Evolutionary conservation across 2,113 vertebrate species (phyloP), one percentile per base, ranked within the genome.

Genomic region (Lophius piscatorius): DNA sequence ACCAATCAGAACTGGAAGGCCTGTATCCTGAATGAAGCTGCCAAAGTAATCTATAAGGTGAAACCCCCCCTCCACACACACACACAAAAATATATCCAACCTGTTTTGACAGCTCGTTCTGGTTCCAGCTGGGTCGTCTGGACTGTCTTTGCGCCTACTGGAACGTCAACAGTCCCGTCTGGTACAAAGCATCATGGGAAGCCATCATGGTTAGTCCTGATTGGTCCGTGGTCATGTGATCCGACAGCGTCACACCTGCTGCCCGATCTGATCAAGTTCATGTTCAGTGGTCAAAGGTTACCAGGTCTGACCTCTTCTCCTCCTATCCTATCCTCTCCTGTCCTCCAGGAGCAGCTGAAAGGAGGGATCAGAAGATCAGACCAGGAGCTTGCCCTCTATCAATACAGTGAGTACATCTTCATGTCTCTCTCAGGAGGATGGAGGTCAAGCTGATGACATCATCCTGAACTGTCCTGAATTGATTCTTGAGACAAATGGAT

Each of bases 41-140:
- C 93, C 20, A 98, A 96, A 90, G 93, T 96, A 80, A 96, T 97
- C 89, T 95, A 97, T 69, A 99, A 99, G 95, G 97, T 98, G 92
- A 82, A 10, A 31, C 29, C 9, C 29, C 11, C 2, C 11, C 9
- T 28, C 2, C 5, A 28, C n/a, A n/a, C n/a, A n/a, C n/a, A n/a
- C n/a, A n/a, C n/a, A n/a, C n/a, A n/a, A n/a, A n/a, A n/a, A n/a
- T n/a, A n/a, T n/a, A n/a, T 10, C 29, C 29, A 10, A 31, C 14
- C 2, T 4, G 16, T 9, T 41, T 11, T 42, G 40, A 42, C 20
- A 0, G 10, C 5, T 3, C 7, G 20, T 52, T 35, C 6, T 0
- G 21, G 1, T n/a, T 5, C 66, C 64, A 99, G 97, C 91, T 99
- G 7, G 87, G 96, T 2, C 87, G 93, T 48, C 90, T 99, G 51